Conservation (phyloP, 2,888 invertebrate species). For the Hofmannophila pseudospretella region DNA sequence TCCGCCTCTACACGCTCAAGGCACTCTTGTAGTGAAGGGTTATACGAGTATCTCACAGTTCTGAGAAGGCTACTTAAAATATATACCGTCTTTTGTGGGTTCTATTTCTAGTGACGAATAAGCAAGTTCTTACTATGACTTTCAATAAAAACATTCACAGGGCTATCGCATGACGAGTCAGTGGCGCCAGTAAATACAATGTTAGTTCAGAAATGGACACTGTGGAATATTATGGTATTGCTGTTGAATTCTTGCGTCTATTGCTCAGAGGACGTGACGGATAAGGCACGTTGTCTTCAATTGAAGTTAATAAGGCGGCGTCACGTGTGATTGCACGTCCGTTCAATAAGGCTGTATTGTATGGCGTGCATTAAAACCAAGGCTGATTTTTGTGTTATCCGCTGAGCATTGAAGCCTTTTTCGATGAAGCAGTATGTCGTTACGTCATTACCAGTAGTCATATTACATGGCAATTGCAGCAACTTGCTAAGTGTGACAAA, state of each 20-base stretch:
- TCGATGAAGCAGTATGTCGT: too few species aligned
- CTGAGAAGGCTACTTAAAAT: constrained; percentile 8
- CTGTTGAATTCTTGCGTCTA: constrained; percentile 31
- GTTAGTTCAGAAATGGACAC: constrained; percentile 23
- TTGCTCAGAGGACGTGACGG: constrained; percentile 31
- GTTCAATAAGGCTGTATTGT: not conserved
- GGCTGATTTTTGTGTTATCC: too few species aligned
- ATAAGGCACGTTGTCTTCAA: constrained; percentile 28
- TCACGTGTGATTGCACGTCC: not conserved
- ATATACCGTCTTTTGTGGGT: constrained; percentile 1
- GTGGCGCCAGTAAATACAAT: constrained; percentile 29
- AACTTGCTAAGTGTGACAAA: too few species aligned
- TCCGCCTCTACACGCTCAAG: constrained; percentile 13
- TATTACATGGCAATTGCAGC: too few species aligned
- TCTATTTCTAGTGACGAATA: constrained; percentile 2
- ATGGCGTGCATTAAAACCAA: too few species aligned
- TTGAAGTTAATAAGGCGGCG: not conserved
- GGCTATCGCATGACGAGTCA: constrained; percentile 21
- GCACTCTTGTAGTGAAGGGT: constrained; percentile 15
- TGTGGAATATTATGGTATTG: constrained; percentile 15
- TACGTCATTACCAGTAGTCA: too few species aligned
- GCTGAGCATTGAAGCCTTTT: too few species aligned
- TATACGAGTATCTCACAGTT: constrained; percentile 2
- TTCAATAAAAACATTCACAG: constrained; percentile 7
- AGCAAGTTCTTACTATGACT: not conserved